Percentiles rank a stretch among this genome's conserved stretches.
Conservation (phyloP, 2,888 invertebrate species). For the Ormyrus pomaceus region DNA sequence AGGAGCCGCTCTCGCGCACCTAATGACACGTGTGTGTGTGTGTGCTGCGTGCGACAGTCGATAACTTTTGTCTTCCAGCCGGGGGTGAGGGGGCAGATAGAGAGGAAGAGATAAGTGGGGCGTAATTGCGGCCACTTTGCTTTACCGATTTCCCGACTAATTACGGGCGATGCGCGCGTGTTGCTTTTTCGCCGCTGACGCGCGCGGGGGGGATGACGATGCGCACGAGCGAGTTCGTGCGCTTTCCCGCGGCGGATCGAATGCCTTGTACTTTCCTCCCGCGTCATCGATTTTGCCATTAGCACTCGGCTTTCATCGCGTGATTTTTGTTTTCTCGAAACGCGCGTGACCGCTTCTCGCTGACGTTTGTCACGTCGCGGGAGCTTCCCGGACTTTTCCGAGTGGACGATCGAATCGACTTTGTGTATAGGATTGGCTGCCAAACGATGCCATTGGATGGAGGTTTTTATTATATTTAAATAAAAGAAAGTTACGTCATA, state of each 20-base stretch:
- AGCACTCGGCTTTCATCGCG: not conserved
- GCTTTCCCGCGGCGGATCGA: not conserved
- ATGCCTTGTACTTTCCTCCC: not conserved
- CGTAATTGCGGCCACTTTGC: slow-evolving; percentile 40
- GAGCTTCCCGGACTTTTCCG: no score
- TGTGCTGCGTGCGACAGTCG: slow-evolving; percentile 29
- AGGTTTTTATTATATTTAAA: no score
- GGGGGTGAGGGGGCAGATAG: not conserved
- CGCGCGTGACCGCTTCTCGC: no score
- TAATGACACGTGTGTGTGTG: slow-evolving; percentile 25
- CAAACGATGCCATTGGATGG: no score
- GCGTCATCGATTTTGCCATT: slow-evolving; percentile 46
- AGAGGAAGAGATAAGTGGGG: slow-evolving; percentile 23
- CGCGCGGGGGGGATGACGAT: not conserved
- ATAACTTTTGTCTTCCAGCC: slow-evolving; percentile 36
- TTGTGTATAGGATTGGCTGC: no score
- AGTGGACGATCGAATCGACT: no score
- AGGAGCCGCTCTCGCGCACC: slow-evolving; percentile 4
- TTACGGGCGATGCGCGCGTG: slow-evolving; percentile 16
- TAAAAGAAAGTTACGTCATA: no score
- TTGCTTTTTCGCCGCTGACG: slow-evolving; percentile 12
- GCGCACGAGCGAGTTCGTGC: not conserved
- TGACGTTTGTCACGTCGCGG: no score
- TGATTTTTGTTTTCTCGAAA: not conserved
- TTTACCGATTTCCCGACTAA: slow-evolving; percentile 25